These are phyloP conservation scores for Meriones psammophilus DNA, from an alignment of 2,797 vertebrate genomes.

Conservation along the genomic window DNA sequence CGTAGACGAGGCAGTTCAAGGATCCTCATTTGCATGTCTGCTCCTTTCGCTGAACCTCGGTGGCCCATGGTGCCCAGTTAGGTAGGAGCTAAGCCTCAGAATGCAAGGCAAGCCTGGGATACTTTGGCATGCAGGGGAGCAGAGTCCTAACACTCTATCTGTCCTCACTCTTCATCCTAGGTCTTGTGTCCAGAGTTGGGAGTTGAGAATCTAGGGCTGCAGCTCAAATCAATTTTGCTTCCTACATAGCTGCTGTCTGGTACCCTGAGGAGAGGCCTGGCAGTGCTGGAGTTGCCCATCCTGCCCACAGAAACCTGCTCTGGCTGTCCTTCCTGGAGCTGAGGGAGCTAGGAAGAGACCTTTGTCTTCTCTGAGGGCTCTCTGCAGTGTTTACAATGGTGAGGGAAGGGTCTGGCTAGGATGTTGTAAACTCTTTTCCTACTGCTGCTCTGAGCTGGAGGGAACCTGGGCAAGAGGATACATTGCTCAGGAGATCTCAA, in stretches of 20 bases:
- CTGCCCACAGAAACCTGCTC: not conserved
- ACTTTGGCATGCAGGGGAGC: not conserved
- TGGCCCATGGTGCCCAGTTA: slow-evolving; percentile 92
- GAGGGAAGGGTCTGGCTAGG: not conserved
- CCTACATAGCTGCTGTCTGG: not conserved
- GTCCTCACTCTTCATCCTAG: not conserved
- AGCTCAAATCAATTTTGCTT: slow-evolving; percentile 16
- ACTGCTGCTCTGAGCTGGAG: not conserved
- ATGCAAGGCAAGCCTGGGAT: not conserved
- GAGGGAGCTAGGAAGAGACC: not conserved
- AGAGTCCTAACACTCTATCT: not conserved
- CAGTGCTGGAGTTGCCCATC: not conserved
- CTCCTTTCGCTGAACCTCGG: slow-evolving; percentile 80
- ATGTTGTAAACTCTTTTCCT: not conserved
- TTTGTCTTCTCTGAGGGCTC: not conserved
- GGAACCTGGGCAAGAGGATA: not conserved
- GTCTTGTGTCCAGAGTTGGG: not conserved
- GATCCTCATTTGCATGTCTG: not conserved
- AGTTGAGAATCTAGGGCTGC: not conserved
- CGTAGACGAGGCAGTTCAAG: not conserved
- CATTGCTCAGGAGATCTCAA: not conserved
- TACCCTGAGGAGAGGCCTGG: not conserved
- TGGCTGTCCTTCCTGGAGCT: not conserved
- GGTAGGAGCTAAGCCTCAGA: slow-evolving; percentile 88
- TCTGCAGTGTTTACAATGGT: not conserved